phyloP scores from a whole-genome alignment of 2,113 vertebrate genomes.

The Cervus canadensis region DNA sequence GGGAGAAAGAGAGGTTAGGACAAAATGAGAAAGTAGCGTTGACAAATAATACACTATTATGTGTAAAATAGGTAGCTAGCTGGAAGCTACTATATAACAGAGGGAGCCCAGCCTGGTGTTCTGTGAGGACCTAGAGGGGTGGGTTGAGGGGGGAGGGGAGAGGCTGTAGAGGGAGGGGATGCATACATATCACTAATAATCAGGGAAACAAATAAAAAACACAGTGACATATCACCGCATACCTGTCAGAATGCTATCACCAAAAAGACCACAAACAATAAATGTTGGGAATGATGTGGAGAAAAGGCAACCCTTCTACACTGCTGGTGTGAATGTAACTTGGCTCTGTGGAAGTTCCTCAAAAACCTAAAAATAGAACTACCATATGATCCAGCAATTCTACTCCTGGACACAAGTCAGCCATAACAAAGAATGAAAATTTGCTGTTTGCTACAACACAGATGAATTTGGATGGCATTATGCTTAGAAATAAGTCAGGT shows the following conservation, averaged over 20 bases:
- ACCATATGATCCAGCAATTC: neutral
- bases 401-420: neutral
- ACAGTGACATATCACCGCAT: neutral
- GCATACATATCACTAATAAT: neutral
- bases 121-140: neutral
- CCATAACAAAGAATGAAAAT: neutral
- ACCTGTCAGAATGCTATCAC: neutral
- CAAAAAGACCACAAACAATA: neutral
- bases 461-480: neutral
- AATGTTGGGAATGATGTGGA: neutral
- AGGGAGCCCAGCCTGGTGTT: neutral
- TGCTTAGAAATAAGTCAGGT: neutral
- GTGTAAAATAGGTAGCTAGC: neutral
- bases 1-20: neutral
- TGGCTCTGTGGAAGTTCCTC: neutral
- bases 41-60: neutral
- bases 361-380: neutral
- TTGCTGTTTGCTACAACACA: neutral
- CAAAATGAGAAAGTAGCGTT: neutral
- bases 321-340: neutral
- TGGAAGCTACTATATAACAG: neutral
- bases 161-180: neutral
- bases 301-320: neutral
- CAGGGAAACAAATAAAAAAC: neutral
- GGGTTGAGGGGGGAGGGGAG: accelerated